Evolutionary conservation across 2,888 invertebrate genomes (phyloP).

Genomic region (Adelognathus sp.): DNA sequence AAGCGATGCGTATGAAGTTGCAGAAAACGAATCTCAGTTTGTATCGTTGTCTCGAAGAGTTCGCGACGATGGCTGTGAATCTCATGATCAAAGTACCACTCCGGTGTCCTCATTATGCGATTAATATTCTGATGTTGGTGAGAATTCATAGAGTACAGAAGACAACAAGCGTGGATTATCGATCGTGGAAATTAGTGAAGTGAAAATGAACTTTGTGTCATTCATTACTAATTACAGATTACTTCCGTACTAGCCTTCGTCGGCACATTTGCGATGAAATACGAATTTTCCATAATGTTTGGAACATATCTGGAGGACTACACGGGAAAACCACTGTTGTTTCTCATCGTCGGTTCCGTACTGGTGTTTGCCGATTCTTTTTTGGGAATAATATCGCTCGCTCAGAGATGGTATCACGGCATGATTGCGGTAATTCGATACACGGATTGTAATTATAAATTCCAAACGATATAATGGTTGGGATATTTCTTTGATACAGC

Average conservation of each 20-base stretch:
- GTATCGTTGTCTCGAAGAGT: not conserved
- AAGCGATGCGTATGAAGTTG: not conserved
- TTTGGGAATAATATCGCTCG: slow-evolving; percentile 44
- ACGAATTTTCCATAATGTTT: slow-evolving; percentile 14
- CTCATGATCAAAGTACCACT: slow-evolving; percentile 5
- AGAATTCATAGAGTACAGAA: not conserved
- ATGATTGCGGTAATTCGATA: slow-evolving; percentile 32
- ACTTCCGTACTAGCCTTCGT: slow-evolving; percentile 8
- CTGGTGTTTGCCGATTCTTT: slow-evolving; percentile 18
- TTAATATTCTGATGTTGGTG: slow-evolving; percentile 27
- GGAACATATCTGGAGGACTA: slow-evolving; percentile 42
- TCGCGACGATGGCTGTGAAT: slow-evolving; percentile 20
- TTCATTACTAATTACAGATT: too few relatives aligned
- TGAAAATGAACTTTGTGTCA: not conserved
- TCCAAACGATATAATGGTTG: not conserved
- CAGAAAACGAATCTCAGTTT: not conserved
- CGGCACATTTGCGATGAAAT: slow-evolving; percentile 19
- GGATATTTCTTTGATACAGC: not conserved
- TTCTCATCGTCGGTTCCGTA: slow-evolving; percentile 36
- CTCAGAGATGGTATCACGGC: slow-evolving; percentile 35
- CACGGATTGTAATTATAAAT: not conserved
- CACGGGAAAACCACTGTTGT: slow-evolving; percentile 33
- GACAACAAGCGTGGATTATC: not conserved
- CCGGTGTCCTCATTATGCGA: slow-evolving; percentile 15
- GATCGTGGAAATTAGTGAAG: not conserved